A percentile compares a stretch with the other conserved stretches of the same genome.
Evolutionary conservation across 1,140 invertebrate species (phyloP).

Genomic region (Ooceraea biroi): DNA sequence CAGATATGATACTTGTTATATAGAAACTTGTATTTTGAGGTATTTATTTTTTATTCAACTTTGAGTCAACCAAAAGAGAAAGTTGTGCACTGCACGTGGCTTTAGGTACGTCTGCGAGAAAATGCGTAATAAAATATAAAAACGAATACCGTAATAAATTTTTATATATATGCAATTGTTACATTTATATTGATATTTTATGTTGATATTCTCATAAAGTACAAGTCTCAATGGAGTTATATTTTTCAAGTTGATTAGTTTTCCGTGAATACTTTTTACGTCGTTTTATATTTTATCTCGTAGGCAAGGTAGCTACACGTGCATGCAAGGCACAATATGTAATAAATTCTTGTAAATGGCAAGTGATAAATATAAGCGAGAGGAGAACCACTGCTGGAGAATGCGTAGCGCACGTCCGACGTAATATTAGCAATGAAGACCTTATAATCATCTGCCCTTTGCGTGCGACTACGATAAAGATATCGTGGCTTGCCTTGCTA

Average conservation of each 20-base stretch:
- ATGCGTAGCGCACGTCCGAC: slow-evolving; percentile 55
- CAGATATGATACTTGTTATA: neutral
- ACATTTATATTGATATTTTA: no score
- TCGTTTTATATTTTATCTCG: neutral
- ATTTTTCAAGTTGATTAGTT: no score
- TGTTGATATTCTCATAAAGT: no score
- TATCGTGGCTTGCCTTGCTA: neutral
- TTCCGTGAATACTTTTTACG: neutral
- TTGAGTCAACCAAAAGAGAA: no score
- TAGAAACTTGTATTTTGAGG: neutral
- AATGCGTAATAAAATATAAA: no score
- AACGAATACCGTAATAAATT: no score
- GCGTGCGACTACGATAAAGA: slow-evolving; percentile 58
- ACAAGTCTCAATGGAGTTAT: no score
- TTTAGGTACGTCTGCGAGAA: no score
- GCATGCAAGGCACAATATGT: neutral
- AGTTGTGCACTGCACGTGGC: no score
- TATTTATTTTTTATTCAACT: no score
- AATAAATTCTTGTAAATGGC: neutral
- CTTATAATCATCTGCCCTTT: slow-evolving; percentile 64
- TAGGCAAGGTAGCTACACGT: neutral
- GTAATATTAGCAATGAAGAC: slow-evolving; percentile 71
- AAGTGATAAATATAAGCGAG: slow-evolving; percentile 5
- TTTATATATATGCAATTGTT: no score
- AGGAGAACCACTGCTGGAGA: slow-evolving; percentile 64